Evolutionary conservation across 1,140 invertebrate species (phyloP).

Genomic region (Drosophila gunungcola): DNA sequence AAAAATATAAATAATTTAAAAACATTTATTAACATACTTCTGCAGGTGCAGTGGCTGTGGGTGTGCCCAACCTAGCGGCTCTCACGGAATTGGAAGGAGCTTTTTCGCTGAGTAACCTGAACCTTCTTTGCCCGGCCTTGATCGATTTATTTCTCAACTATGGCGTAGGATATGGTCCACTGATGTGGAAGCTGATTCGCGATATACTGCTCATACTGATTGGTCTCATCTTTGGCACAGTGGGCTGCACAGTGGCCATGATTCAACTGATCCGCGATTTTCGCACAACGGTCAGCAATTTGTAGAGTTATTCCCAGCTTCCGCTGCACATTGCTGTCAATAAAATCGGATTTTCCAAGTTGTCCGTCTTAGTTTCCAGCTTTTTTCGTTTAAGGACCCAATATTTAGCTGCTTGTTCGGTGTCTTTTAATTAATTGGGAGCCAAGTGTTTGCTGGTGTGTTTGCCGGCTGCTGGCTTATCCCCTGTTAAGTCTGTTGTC

Average conservation of each 20-base stretch:
- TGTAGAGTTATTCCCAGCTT: constrained; percentile 8
- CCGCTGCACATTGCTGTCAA: neutral
- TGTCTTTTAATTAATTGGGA: constrained; percentile 70
- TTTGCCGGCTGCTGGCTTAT: constrained; percentile 45
- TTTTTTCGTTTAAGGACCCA: constrained; percentile 32
- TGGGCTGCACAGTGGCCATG: constrained; percentile 61
- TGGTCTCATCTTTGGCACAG: constrained; percentile 50
- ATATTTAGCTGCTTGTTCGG: constrained; percentile 43
- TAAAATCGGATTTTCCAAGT: constrained; percentile 42
- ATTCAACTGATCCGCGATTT: constrained; percentile 51
- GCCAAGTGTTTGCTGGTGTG: constrained; percentile 56
- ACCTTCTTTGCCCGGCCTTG: constrained; percentile 61
- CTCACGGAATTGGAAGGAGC: constrained; percentile 68
- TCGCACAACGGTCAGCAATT: constrained; percentile 15
- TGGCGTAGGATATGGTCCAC: constrained; percentile 40
- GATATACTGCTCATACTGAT: constrained; percentile 53
- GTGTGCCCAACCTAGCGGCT: constrained; percentile 61
- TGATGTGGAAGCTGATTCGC: constrained; percentile 58
- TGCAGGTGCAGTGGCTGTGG: constrained; percentile 53
- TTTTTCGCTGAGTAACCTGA: constrained; percentile 64
- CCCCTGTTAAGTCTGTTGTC: constrained; percentile 40
- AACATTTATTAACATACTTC: neutral
- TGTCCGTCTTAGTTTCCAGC: constrained; percentile 2
- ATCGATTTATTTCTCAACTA: constrained; percentile 64
- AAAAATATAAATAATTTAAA: neutral